These are phyloP conservation scores for Teleogryllus oceanicus DNA, from an alignment of 2,888 invertebrate species.

Conservation along the genomic window DNA sequence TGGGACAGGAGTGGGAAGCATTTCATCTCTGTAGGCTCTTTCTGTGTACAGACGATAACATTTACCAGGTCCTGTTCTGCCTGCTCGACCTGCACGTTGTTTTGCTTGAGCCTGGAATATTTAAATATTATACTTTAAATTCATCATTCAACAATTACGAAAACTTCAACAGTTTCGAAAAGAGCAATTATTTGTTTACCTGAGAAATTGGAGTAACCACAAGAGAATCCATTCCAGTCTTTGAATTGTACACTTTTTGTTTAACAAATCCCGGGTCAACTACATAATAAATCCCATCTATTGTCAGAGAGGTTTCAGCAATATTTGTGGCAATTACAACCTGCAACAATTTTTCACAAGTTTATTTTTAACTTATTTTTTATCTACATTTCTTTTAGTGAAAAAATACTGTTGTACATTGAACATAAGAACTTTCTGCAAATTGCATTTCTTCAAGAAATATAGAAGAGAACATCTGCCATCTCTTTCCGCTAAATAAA, in stretches of 20 bases:
- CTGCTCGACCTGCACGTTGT: conserved; percentile 94
- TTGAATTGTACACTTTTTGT: conserved; percentile 97
- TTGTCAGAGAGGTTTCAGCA: conserved; percentile 97
- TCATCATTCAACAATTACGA: neutral
- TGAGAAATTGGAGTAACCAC: conserved; percentile 98
- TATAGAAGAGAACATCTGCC: too few relatives aligned
- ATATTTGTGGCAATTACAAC: conserved; percentile 99
- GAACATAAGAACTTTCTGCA: too few relatives aligned
- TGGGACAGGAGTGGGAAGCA: conserved; percentile 96
- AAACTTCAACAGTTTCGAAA: conserved; percentile 24
- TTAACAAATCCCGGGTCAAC: conserved; percentile 99
- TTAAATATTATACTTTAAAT: conserved; percentile 27
- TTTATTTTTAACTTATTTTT: neutral
- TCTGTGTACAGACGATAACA: conserved; percentile 96
- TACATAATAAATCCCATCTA: conserved; percentile 98
- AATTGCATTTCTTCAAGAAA: too few relatives aligned
- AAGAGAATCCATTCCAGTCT: conserved; percentile 97
- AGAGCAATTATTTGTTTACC: conserved; percentile 49
- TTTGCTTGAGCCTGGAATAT: conserved; percentile 82
- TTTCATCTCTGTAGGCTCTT: conserved; percentile 96
- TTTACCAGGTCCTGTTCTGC: conserved; percentile 97
- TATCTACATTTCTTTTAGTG: too few relatives aligned
- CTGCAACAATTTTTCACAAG: conserved; percentile 37
- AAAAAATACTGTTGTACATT: too few relatives aligned
- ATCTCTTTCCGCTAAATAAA: neutral